Percentiles rank a stretch among this genome's conserved stretches.
Conservation (phyloP, 2,113 vertebrate genomes). For the Anoplopoma fimbria region DNA sequence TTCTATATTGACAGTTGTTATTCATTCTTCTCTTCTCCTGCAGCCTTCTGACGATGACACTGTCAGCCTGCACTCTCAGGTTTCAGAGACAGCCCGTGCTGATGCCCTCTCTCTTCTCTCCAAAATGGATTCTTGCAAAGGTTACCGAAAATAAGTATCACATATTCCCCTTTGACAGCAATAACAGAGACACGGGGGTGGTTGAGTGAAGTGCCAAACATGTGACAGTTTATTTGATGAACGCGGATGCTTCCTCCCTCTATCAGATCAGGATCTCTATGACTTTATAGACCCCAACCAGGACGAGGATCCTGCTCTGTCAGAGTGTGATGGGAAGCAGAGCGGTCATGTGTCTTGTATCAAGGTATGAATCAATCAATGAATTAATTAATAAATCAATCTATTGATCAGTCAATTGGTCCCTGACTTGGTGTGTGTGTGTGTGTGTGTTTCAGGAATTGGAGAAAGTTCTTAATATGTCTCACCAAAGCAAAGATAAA, state of each 20-base stretch:
- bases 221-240: conserved; percentile 69
- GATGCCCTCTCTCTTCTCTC: conserved; percentile 88
- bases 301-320: conserved; percentile 88
- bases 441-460: conserved; percentile 84
- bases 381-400: background rate
- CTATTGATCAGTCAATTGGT: background rate
- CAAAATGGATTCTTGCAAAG: conserved; percentile 94
- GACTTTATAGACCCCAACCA: conserved; percentile 93
- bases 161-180: conserved; percentile 66
- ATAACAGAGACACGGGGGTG: conserved; percentile 67
- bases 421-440: conserved; percentile 1
- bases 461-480: conserved; percentile 89
- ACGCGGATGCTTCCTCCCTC: conserved; percentile 79
- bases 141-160: conserved; percentile 83
- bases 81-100: conserved; percentile 93
- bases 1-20: background rate
- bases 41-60: conserved; percentile 98
- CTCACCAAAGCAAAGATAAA: conserved; percentile 88
- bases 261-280: conserved; percentile 93
- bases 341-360: conserved; percentile 87
- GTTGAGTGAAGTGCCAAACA: conserved; percentile 77
- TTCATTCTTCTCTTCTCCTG: conserved; percentile 43
- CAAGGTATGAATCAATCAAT: conserved; percentile 85
- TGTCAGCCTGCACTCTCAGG: conserved; percentile 97
- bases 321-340: conserved; percentile 88